These are phyloP conservation scores for Antheraea mylitta DNA, from an alignment of 1,140 invertebrate genomes.

Conservation along the genomic window DNA sequence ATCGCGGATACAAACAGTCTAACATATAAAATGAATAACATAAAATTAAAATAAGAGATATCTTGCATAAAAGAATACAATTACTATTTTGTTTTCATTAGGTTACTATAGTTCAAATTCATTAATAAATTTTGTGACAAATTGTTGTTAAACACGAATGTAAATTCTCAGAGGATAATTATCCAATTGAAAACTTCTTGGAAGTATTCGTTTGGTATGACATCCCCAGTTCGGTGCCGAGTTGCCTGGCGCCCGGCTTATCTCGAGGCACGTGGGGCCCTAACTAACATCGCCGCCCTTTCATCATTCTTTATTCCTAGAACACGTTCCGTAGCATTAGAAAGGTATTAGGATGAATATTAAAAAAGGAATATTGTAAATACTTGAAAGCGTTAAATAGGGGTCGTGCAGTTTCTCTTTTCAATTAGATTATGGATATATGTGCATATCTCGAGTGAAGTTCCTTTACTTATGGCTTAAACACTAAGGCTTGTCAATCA, in stretches of 20 bases:
- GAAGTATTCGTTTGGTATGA: slow-evolving; percentile 2
- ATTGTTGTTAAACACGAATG: too few species aligned
- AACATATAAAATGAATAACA: too few species aligned
- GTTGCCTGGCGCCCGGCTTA: slow-evolving; percentile 61
- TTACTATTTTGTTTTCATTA: too few species aligned
- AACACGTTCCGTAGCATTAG: slow-evolving; percentile 35
- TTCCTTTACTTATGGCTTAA: slow-evolving; percentile 49
- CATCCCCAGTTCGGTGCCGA: slow-evolving; percentile 15
- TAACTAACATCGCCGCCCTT: slow-evolving; percentile 35
- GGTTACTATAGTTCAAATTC: too few species aligned
- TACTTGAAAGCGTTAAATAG: background rate
- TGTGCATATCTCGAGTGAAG: slow-evolving; percentile 34
- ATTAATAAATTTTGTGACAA: too few species aligned
- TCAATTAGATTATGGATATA: slow-evolving; percentile 29
- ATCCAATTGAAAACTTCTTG: background rate
- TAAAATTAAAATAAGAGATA: too few species aligned
- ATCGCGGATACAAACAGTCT: too few species aligned
- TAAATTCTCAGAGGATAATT: background rate
- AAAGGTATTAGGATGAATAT: background rate
- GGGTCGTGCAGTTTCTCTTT: slow-evolving; percentile 1
- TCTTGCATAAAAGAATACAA: too few species aligned
- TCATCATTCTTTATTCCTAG: slow-evolving; percentile 48
- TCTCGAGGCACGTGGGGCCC: slow-evolving; percentile 56
- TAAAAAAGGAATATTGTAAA: background rate
- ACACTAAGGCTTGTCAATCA: slow-evolving; percentile 60